phyloP scores from a whole-genome alignment of 92 coral and sea anemone species.

The Epizoanthus stellaris region DNA sequence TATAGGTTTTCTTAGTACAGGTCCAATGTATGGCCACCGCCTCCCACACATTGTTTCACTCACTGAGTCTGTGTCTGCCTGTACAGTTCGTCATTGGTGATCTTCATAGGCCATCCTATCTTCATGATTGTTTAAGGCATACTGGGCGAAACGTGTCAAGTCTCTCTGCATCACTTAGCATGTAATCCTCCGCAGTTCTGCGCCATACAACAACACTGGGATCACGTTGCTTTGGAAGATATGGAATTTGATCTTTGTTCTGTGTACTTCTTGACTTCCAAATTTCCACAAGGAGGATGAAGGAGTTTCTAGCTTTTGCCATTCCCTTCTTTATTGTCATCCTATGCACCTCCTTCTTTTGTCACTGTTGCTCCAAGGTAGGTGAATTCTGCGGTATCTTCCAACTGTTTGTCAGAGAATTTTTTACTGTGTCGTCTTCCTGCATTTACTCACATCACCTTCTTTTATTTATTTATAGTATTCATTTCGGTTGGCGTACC shows the following conservation, averaged over 20 bases:
- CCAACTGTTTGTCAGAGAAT: neutral
- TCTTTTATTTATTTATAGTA: neutral
- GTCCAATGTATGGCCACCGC: constrained; percentile 5
- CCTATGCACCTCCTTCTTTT: neutral
- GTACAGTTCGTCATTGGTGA: neutral
- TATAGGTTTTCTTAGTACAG: neutral
- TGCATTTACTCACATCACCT: neutral
- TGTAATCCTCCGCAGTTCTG: neutral
- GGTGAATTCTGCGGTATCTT: neutral
- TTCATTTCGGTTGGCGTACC: no score
- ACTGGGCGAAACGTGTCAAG: neutral
- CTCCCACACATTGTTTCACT: neutral
- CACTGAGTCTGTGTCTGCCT: neutral
- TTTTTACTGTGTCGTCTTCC: neutral
- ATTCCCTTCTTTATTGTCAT: neutral
- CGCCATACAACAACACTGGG: neutral
- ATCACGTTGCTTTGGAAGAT: constrained; percentile 6
- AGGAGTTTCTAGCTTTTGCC: neutral
- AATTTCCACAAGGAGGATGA: neutral
- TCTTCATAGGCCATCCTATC: neutral
- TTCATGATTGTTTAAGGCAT: neutral
- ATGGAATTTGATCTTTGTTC: neutral
- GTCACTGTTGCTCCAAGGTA: neutral
- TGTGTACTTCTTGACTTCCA: neutral
- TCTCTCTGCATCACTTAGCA: neutral